phyloP scores from a whole-genome alignment of 2,113 vertebrate genomes.

The Pterocles gutturalis region DNA sequence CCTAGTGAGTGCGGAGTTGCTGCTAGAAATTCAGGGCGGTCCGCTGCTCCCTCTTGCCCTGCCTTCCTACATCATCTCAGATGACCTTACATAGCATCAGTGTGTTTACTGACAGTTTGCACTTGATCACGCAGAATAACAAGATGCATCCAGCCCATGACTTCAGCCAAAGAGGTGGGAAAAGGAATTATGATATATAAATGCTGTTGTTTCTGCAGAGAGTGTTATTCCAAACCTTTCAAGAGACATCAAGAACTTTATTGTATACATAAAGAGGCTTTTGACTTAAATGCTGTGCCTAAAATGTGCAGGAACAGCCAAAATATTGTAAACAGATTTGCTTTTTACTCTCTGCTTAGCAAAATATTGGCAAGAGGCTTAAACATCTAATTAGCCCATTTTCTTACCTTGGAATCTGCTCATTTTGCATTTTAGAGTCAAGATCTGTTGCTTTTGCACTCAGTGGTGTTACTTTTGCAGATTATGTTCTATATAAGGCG shows the following conservation, averaged over 20 bases:
- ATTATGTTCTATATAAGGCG: background rate
- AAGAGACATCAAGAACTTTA: background rate
- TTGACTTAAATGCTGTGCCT: background rate
- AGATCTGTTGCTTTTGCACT: background rate
- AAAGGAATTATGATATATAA: background rate
- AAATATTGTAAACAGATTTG: background rate
- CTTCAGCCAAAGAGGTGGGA: background rate
- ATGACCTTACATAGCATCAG: accelerated
- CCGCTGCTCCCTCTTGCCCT: background rate
- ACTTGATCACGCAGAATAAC: background rate
- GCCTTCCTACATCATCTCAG: background rate
- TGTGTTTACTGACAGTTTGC: background rate
- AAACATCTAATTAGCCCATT: background rate
- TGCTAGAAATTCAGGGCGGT: background rate
- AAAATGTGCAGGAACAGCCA: background rate
- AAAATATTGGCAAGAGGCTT: background rate
- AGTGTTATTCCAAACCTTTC: background rate
- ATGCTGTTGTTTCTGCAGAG: background rate
- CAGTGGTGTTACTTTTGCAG: background rate
- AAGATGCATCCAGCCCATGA: background rate
- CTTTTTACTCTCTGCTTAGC: background rate
- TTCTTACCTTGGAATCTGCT: background rate
- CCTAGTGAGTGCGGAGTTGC: accelerated
- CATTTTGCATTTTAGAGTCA: background rate
- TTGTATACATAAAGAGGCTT: background rate